phyloP scores from a whole-genome alignment of 1,140 invertebrate genomes.

The Sarcophaga peregrina region DNA sequence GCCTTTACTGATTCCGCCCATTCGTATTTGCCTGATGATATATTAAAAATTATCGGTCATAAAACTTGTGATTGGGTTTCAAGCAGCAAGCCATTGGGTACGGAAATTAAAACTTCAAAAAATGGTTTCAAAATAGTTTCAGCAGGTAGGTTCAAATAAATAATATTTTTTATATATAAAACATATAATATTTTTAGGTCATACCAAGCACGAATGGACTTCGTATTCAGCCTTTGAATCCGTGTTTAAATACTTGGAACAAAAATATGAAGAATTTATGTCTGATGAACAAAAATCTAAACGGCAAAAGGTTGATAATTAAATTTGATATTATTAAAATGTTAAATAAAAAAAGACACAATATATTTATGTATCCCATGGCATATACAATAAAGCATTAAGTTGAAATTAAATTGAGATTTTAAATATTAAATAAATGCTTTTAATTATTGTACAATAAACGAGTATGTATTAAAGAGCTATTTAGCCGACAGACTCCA shows the following conservation, averaged over 20 bases:
- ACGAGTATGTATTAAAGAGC: no score
- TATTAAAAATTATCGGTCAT: conserved; percentile 62
- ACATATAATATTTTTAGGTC: conserved; percentile 51
- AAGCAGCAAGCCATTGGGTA: conserved; percentile 67
- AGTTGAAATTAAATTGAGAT: no score
- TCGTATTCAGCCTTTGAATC: conserved; percentile 69
- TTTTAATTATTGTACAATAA: no score
- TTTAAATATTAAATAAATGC: no score
- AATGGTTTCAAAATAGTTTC: conserved; percentile 67
- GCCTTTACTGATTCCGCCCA: conserved; percentile 79
- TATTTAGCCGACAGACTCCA: no score
- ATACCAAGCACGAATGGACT: conserved; percentile 70
- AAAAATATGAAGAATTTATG: conserved; percentile 58
- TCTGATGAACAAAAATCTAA: conserved; percentile 26
- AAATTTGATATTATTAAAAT: neutral
- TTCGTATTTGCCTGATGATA: conserved; percentile 56
- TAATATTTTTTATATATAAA: conserved; percentile 5
- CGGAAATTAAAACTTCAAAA: conserved; percentile 55
- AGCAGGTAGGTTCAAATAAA: conserved; percentile 58
- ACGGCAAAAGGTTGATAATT: conserved; percentile 15
- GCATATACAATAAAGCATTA: no score
- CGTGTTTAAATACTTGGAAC: conserved; percentile 69
- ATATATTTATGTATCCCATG: no score
- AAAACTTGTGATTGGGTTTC: conserved; percentile 69
- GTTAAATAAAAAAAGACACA: neutral